These are phyloP conservation scores for Blera fallax DNA, from an alignment of 2,888 invertebrate species.

Conservation along the genomic window DNA sequence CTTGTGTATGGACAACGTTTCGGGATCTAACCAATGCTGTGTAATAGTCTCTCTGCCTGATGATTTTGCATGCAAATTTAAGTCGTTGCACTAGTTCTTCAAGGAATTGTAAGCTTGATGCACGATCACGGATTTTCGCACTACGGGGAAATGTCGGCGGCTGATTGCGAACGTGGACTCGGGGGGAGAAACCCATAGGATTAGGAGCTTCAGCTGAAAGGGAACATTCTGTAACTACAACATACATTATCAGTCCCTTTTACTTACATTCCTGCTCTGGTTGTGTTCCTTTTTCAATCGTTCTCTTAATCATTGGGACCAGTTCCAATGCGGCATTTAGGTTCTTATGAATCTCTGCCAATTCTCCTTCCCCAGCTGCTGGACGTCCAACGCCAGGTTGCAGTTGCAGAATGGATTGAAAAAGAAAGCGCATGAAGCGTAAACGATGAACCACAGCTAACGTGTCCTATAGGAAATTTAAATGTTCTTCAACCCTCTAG, in stretches of 20 bases:
- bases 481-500: not conserved
- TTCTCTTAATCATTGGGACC: conserved; percentile 90
- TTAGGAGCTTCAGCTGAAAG: conserved; percentile 85
- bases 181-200: conserved; percentile 97
- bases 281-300: conserved; percentile 88
- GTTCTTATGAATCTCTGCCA: conserved; percentile 90
- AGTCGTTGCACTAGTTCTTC: conserved; percentile 91
- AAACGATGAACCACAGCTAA: conserved; percentile 90
- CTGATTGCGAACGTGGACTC: conserved; percentile 95
- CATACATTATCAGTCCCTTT: not conserved
- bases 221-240: not conserved
- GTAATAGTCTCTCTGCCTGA: conserved; percentile 90
- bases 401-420: conserved; percentile 86
- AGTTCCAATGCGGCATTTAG: conserved; percentile 91
- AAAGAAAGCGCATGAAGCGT: conserved; percentile 93
- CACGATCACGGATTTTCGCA: conserved; percentile 91
- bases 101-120: conserved; percentile 87
- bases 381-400: conserved; percentile 80
- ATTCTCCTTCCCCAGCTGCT: conserved; percentile 80
- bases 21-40: conserved; percentile 87
- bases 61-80: conserved; percentile 91
- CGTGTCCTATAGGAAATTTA: conserved; percentile 81
- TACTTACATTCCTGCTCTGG: conserved; percentile 82
- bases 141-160: conserved; percentile 99
- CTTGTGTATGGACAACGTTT: not conserved